Evolutionary conservation across 2,888 invertebrate species (phyloP).

Genomic region (Mimumesa dahlbomi): DNA sequence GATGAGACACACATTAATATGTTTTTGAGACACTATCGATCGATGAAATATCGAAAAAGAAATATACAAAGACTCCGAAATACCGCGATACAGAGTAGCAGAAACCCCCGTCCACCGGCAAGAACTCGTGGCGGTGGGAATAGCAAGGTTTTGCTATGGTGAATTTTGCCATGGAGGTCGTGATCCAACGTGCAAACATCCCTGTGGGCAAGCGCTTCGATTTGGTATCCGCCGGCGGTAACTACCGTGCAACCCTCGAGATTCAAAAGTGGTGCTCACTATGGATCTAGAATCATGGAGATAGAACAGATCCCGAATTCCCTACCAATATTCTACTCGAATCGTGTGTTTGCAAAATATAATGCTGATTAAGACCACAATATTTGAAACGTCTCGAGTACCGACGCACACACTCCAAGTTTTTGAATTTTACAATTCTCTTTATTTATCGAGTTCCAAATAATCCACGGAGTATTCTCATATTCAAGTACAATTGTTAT

Average conservation of each 20-base stretch:
- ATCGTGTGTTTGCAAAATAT: too few relatives aligned
- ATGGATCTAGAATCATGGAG: conserved; percentile 34
- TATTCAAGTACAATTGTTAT: too few relatives aligned
- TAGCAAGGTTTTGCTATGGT: conserved; percentile 53
- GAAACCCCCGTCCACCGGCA: background rate
- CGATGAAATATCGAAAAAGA: background rate
- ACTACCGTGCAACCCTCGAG: conserved; percentile 64
- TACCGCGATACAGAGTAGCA: conserved; percentile 12
- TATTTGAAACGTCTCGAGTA: too few relatives aligned
- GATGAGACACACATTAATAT: too few relatives aligned
- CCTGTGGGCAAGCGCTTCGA: conserved; percentile 67
- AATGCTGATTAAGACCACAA: too few relatives aligned
- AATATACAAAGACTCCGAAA: conserved; percentile 6
- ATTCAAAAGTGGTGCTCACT: conserved; percentile 67
- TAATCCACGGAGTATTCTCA: too few relatives aligned
- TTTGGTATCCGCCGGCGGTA: conserved; percentile 65
- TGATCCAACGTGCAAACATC: conserved; percentile 73
- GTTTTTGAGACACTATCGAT: too few relatives aligned
- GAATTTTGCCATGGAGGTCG: conserved; percentile 70
- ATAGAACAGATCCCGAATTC: background rate
- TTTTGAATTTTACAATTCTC: too few relatives aligned
- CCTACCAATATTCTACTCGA: too few relatives aligned
- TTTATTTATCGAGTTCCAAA: too few relatives aligned
- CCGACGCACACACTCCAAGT: too few relatives aligned
- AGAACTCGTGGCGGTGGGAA: conserved; percentile 48